Evolutionary conservation across 2,113 vertebrate genomes (phyloP).

Genomic region (Mesocricetus auratus): DNA sequence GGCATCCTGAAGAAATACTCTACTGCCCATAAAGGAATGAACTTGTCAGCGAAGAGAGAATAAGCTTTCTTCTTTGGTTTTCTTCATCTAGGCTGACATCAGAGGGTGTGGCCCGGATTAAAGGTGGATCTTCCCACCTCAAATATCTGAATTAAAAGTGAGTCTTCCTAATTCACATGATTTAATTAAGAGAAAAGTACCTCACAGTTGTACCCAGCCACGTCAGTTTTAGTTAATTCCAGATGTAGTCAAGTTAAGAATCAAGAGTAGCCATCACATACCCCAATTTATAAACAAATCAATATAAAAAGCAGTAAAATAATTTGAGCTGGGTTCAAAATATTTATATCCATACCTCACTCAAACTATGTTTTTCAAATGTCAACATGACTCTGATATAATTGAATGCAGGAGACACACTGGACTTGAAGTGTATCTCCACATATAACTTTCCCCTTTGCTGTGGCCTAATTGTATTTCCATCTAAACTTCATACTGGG

Average conservation of each 20-base stretch:
- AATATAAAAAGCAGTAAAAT: conserved; percentile 67
- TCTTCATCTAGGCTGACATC: background rate
- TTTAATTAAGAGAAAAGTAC: background rate
- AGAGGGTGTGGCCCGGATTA: background rate
- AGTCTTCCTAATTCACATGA: background rate
- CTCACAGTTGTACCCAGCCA: background rate
- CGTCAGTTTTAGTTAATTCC: background rate
- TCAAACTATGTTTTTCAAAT: conserved; percentile 74
- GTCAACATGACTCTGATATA: conserved; percentile 78
- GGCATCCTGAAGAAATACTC: background rate
- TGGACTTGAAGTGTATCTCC: conserved; percentile 76
- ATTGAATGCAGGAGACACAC: conserved; percentile 76
- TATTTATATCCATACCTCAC: conserved; percentile 58
- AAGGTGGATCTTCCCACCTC: background rate
- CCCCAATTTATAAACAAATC: conserved; percentile 65
- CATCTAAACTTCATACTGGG: conserved; percentile 77
- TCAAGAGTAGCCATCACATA: background rate
- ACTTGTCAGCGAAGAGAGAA: too few species aligned
- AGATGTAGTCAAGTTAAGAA: background rate
- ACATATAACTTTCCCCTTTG: conserved; percentile 68
- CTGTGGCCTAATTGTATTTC: conserved; percentile 72
- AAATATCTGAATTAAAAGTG: background rate
- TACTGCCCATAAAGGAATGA: background rate
- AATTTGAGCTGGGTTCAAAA: conserved; percentile 63
- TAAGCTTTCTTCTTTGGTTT: background rate